phyloP scores from a whole-genome alignment of 2,797 vertebrate species.

The Lophotriccus pileatus region DNA sequence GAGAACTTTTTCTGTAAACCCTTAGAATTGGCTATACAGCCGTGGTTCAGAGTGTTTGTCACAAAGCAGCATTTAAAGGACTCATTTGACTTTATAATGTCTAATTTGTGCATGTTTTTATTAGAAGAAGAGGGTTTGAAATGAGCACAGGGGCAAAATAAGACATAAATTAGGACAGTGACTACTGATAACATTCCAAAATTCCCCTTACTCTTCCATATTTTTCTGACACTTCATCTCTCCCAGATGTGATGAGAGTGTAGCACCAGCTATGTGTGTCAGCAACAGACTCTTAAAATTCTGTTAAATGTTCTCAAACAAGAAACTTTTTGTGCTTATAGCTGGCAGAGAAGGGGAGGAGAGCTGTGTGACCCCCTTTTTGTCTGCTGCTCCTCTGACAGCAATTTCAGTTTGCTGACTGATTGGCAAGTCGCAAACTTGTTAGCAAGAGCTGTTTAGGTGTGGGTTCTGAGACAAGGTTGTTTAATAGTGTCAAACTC shows the following conservation, averaged over 20 bases:
- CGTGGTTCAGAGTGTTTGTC: neutral
- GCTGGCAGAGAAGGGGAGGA: neutral
- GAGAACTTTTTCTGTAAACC: slow-evolving; percentile 21
- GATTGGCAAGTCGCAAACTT: neutral
- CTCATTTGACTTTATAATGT: slow-evolving; percentile 59
- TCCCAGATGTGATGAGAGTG: neutral
- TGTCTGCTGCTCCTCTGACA: slow-evolving; percentile 21
- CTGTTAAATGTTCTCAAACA: slow-evolving; percentile 13
- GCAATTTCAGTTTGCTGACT: slow-evolving; percentile 23
- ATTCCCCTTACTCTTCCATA: slow-evolving; percentile 30
- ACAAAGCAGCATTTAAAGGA: slow-evolving; percentile 43
- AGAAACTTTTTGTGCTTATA: slow-evolving; percentile 13
- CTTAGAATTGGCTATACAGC: neutral
- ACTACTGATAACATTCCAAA: slow-evolving; percentile 1
- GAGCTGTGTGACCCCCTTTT: neutral
- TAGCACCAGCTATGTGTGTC: slow-evolving; percentile 5
- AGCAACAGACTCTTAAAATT: slow-evolving; percentile 15
- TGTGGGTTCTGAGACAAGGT: neutral
- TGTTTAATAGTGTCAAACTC: neutral
- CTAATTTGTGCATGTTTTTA: slow-evolving; percentile 46
- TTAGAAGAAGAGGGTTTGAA: slow-evolving; percentile 37
- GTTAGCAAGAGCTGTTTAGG: neutral
- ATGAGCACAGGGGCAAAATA: slow-evolving; percentile 46
- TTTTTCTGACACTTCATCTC: slow-evolving; percentile 13
- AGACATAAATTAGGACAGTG: slow-evolving; percentile 44